A percentile compares a stretch with the other conserved stretches of the same genome.
Conservation (phyloP, 2,113 vertebrate species). For the Saguinus midas region DNA sequence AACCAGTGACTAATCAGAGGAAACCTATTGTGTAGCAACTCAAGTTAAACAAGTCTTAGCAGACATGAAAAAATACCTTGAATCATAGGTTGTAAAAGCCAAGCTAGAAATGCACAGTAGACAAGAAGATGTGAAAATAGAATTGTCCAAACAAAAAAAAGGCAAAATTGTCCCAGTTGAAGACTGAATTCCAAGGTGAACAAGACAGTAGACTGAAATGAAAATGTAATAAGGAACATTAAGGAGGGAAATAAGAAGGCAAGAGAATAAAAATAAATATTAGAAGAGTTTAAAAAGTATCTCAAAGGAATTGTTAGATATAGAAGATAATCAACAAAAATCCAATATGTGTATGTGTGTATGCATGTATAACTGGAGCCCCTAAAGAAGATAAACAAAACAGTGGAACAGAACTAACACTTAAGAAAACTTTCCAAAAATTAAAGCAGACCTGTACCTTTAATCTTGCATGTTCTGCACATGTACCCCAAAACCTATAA, state of each 20-base stretch:
- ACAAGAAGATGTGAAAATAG: not conserved
- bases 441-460: not conserved
- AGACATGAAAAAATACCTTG: slow-evolving; percentile 9
- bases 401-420: not conserved
- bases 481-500: too few species aligned
- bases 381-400: not conserved
- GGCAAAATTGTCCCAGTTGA: not conserved
- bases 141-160: slow-evolving; percentile 12
- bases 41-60: slow-evolving; percentile 34
- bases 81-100: not conserved
- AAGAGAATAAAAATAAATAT: slow-evolving; percentile 12
- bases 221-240: slow-evolving; percentile 9
- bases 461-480: not conserved
- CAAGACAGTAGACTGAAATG: not conserved
- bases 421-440: slow-evolving; percentile 7
- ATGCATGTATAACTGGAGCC: not conserved
- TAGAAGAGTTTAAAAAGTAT: not conserved
- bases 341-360: not conserved
- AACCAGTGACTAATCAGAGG: slow-evolving; percentile 9
- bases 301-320: not conserved
- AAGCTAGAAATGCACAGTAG: not conserved
- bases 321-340: not conserved
- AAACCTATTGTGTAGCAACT: slow-evolving; percentile 1
- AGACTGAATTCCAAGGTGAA: not conserved
- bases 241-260: slow-evolving; percentile 6